Conservation (phyloP, 2,113 vertebrate genomes). For the Procavia capensis region DNA sequence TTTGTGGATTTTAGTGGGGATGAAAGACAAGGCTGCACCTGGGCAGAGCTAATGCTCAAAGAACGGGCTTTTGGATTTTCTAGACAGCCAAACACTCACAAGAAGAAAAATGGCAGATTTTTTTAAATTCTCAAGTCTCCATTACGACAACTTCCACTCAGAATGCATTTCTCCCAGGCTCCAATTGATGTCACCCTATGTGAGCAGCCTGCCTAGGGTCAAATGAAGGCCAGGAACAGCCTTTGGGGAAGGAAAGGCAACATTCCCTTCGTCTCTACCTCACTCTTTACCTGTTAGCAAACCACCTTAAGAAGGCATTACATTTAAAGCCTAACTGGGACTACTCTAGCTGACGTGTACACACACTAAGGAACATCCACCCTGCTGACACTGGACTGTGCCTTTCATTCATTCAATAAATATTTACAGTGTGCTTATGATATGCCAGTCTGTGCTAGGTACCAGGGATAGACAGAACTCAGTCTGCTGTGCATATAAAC, state of each 20-base stretch:
- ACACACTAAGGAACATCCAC: neutral
- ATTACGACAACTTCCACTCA: constrained; percentile 33
- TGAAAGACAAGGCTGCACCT: constrained; percentile 72
- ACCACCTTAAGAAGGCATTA: constrained; percentile 41
- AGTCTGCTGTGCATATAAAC: neutral
- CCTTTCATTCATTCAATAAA: constrained; percentile 59
- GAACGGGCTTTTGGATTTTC: constrained; percentile 45
- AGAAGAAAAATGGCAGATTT: constrained; percentile 50
- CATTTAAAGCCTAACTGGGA: constrained; percentile 54
- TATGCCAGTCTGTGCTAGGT: constrained; percentile 9
- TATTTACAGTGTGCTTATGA: constrained; percentile 1
- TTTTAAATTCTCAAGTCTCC: neutral
- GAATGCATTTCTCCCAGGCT: neutral
- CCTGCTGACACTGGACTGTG: neutral
- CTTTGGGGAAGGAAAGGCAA: neutral
- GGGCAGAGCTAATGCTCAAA: constrained; percentile 64
- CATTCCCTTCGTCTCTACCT: neutral
- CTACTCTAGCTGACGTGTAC: neutral
- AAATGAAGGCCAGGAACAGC: neutral
- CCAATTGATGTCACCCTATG: neutral
- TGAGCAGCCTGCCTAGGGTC: neutral
- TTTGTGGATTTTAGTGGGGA: constrained; percentile 72
- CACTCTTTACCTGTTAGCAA: neutral
- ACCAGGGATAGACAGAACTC: neutral
- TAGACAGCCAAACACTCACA: constrained; percentile 41